A percentile compares a stretch with the other conserved stretches of the same genome.
Conservation (phyloP, 1,140 invertebrate genomes). For the Rhagoletis pomonella region DNA sequence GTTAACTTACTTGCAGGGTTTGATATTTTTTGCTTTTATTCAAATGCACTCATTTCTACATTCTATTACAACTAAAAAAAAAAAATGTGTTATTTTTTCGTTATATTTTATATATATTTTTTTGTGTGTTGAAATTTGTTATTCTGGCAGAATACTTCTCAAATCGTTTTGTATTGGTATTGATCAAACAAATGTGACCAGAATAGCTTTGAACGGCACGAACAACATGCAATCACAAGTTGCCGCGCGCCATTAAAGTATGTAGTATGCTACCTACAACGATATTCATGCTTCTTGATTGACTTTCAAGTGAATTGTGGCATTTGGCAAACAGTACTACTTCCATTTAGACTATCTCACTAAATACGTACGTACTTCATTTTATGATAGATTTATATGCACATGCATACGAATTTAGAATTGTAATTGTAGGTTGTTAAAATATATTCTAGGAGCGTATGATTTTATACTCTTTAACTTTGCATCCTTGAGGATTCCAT, state of each 20-base stretch:
- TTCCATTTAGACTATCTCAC: neutral
- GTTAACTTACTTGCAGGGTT: no score
- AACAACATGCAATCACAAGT: constrained; percentile 1
- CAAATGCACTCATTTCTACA: no score
- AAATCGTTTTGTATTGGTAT: constrained; percentile 59
- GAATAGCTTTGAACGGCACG: constrained; percentile 52
- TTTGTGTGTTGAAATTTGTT: neutral
- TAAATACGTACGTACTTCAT: neutral
- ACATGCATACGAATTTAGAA: no score
- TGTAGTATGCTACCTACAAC: neutral
- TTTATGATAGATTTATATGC: no score
- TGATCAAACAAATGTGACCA: constrained; percentile 70
- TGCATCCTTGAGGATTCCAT: no score
- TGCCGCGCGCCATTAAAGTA: neutral
- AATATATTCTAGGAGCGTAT: no score
- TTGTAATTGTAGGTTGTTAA: no score
- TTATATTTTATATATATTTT: neutral
- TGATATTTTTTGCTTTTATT: no score
- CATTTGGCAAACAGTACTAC: neutral
- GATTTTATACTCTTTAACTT: no score
- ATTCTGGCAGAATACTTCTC: neutral
- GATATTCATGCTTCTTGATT: neutral
- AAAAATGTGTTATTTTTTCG: neutral
- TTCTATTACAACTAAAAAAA: no score
- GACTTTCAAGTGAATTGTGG: neutral